Evolutionary conservation across 2,113 vertebrate genomes (phyloP).

Genomic region (Ophiodon elongatus): DNA sequence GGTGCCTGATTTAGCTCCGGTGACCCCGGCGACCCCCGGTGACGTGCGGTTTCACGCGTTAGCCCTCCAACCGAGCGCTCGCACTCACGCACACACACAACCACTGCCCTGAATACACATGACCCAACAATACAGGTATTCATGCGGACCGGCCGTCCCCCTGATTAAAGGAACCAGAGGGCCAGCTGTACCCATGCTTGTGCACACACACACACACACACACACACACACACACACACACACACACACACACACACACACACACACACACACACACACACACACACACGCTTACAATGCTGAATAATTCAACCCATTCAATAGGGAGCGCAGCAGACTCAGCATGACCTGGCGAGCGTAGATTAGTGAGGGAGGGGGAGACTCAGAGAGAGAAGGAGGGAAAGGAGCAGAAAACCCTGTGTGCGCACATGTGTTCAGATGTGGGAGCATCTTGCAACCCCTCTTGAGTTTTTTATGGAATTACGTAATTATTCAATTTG

Average conservation of each 20-base stretch:
- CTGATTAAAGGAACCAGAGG: conserved; percentile 97
- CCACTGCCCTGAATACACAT: conserved; percentile 93
- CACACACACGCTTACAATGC: conserved; percentile 84
- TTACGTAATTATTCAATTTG: conserved; percentile 31
- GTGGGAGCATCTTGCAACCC: background rate
- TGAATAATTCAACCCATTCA: conserved; percentile 98
- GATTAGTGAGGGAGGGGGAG: conserved; percentile 78
- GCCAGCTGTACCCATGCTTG: conserved; percentile 94
- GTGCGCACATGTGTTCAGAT: background rate
- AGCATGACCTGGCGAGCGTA: conserved; percentile 92
- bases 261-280: conserved; percentile 39
- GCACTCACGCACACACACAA: conserved; percentile 48
- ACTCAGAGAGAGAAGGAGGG: conserved; percentile 18
- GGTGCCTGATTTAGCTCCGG: conserved; percentile 87
- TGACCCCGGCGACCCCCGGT: conserved; percentile 88
- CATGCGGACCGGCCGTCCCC: conserved; percentile 92
- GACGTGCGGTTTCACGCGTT: conserved; percentile 82
- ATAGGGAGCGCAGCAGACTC: conserved; percentile 92
- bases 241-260: conserved; percentile 11
- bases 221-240: conserved; percentile 76
- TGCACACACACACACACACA: conserved; percentile 43
- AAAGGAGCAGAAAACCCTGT: conserved; percentile 42
- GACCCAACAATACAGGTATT: conserved; percentile 99
- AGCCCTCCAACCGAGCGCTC: background rate
- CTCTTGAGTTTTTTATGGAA: conserved; percentile 2